These are phyloP conservation scores for Seladonia tumulorum DNA, from an alignment of 2,888 invertebrate species.

Conservation along the genomic window DNA sequence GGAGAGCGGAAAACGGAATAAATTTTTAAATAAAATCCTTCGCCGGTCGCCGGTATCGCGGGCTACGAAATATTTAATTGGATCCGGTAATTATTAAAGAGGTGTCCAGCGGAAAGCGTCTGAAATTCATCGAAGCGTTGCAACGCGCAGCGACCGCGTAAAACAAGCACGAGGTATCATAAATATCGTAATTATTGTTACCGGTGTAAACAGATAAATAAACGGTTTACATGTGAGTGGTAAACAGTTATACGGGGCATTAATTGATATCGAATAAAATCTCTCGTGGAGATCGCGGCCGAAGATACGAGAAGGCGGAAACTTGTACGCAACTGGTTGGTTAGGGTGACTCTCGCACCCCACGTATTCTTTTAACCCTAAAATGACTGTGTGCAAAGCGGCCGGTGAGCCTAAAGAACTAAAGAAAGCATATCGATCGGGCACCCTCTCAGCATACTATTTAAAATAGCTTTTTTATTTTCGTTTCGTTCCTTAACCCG, in stretches of 20 bases:
- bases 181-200: background rate
- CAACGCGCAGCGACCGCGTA: background rate
- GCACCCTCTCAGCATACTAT: background rate
- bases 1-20: background rate
- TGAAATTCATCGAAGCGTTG: background rate
- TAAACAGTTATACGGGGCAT: background rate
- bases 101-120: background rate
- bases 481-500: background rate
- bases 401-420: background rate
- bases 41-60: background rate
- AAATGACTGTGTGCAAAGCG: background rate
- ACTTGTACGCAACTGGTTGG: background rate
- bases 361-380: constrained; percentile 1
- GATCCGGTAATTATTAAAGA: background rate
- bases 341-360: background rate
- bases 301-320: background rate
- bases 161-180: background rate
- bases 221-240: background rate
- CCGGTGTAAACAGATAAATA: background rate
- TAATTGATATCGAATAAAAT: background rate
- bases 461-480: background rate
- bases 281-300: background rate
- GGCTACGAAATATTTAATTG: background rate
- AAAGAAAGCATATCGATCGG: constrained; percentile 1
- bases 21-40: background rate